These are phyloP conservation scores for Bombus superbus DNA, from an alignment of 1,140 invertebrate species.

Conservation along the genomic window DNA sequence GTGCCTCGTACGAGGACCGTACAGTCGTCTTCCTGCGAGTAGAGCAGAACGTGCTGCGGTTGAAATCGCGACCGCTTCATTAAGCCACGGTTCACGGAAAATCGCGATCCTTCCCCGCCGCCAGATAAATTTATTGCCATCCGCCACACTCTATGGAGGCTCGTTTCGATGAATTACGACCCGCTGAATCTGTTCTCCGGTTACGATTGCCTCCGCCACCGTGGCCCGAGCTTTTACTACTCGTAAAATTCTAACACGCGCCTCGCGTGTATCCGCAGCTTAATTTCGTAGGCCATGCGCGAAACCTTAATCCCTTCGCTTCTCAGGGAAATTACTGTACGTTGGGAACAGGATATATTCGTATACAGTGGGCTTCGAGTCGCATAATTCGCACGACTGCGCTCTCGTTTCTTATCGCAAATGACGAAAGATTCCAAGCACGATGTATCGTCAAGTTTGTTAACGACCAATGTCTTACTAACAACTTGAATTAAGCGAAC, in stretches of 20 bases:
- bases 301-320: no score
- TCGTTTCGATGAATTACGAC: slow-evolving; percentile 21
- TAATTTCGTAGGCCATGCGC: background rate
- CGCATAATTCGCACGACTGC: no score
- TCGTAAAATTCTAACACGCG: slow-evolving; percentile 1
- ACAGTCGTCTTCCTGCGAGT: background rate
- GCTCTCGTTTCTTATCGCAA: no score
- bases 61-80: slow-evolving; percentile 20
- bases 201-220: background rate
- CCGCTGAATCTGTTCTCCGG: background rate
- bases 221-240: background rate
- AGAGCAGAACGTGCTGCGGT: no score
- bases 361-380: no score
- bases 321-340: no score
- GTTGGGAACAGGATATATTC: no score
- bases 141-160: background rate
- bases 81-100: background rate
- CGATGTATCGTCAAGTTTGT: no score
- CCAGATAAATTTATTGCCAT: background rate
- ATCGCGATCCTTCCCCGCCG: background rate
- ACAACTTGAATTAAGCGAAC: no score
- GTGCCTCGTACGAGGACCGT: no score
- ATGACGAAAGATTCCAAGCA: no score
- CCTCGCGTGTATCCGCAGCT: background rate
- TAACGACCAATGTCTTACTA: no score